phyloP scores from a whole-genome alignment of 2,888 invertebrate genomes.

The Elegia similella region DNA sequence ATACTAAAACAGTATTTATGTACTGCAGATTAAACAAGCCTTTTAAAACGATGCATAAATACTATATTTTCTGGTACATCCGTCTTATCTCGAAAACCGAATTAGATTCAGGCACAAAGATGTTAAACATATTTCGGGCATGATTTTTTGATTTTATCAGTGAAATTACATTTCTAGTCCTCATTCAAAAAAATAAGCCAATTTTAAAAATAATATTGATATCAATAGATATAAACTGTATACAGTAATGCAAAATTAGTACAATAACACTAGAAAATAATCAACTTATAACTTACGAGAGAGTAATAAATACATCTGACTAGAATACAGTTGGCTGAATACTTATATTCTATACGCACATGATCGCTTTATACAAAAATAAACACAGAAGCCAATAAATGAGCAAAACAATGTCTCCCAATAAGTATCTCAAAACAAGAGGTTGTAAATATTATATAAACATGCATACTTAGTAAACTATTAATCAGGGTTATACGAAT shows the following conservation, averaged over 20 bases:
- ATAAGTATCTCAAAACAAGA: background rate
- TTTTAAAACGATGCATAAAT: background rate
- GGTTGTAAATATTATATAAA: background rate
- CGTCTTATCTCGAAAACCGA: too few species aligned
- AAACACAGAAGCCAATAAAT: slow-evolving; percentile 8
- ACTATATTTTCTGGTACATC: too few species aligned
- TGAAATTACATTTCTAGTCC: too few species aligned
- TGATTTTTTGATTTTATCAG: too few species aligned
- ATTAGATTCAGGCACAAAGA: too few species aligned
- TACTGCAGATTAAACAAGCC: too few species aligned
- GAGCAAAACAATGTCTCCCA: background rate
- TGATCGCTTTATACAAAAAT: slow-evolving; percentile 11
- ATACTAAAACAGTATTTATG: too few species aligned
- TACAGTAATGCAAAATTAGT: background rate
- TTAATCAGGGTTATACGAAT: too few species aligned
- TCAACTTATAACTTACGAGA: slow-evolving; percentile 31
- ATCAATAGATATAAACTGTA: background rate
- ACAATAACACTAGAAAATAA: slow-evolving; percentile 16
- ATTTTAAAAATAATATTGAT: too few species aligned
- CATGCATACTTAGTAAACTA: too few species aligned
- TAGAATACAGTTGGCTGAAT: slow-evolving; percentile 50
- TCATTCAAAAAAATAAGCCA: too few species aligned
- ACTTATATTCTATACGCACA: slow-evolving; percentile 25
- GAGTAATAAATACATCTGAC: slow-evolving; percentile 52
- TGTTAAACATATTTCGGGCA: too few species aligned